Base-by-base conservation (phyloP, 2,113 vertebrate species). In the Larimichthys polyactis region DNA sequence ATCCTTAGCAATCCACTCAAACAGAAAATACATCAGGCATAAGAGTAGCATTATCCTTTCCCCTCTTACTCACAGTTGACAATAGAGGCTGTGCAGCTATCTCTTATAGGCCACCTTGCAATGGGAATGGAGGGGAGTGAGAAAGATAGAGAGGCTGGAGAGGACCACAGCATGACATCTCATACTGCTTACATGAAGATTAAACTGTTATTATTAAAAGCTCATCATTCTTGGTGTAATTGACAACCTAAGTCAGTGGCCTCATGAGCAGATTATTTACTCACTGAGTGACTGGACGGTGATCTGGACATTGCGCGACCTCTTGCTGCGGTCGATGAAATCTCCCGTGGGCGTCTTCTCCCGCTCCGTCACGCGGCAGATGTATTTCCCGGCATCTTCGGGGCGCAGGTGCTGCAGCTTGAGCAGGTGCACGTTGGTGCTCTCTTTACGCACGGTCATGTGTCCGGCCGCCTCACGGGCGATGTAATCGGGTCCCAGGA, bases 301-400 rank as follows among this genome's bases (percentile, higher is more conserved):
- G 94, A 99, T 97, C 88, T 97, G 97, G 77, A 97, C 97, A 74
- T 99, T 99, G 91, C 97, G 97, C 0, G 98, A 98, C 66, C 97
- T 94, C 93, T 98, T 99, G 96, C 96, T 98, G 89, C 97, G 97
- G 93, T 99, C 97, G 0, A 98, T 97, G 93, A 99, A 98, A 76
- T 99, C 98, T 16, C 98, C 98, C 0, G 96, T 98, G 60, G 97
- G 95, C 0, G 97, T 97, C 79, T 95, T 97, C 93, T 99, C 98
- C 7, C 97, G 90, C 94, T 99, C 98, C 0, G 97, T 99, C 79
- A 99, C 98, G 0, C 98, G 92, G 86, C 98, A 99, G 94, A 99
- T 99, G 93, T 99, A 99, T 67, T 99, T 99, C 63, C 98, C 98
- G 0, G 97, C 94, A 70, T 99, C 98, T 24, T 98, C 96, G 0